Conservation (phyloP, 2,888 invertebrate species). For the Teleiodes luculella region DNA sequence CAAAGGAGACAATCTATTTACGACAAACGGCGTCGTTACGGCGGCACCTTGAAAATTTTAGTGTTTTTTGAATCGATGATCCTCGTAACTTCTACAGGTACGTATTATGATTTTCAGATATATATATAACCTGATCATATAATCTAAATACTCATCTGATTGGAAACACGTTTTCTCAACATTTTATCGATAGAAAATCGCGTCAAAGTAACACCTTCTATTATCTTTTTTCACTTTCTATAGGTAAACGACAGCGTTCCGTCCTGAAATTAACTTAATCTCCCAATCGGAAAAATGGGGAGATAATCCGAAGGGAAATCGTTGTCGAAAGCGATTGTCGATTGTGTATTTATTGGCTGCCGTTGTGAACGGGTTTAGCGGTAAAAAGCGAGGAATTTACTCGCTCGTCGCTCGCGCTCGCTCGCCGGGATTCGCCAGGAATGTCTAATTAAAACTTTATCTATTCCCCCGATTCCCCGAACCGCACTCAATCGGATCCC, state of each 20-base stretch:
- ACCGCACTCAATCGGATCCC: conserved; percentile 9
- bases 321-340: conserved; percentile 15
- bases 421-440: conserved; percentile 68
- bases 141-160: no score
- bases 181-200: no score
- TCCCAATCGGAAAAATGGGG: background rate
- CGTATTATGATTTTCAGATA: no score
- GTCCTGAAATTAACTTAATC: background rate
- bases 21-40: conserved; percentile 1
- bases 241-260: no score
- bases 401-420: conserved; percentile 37
- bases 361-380: conserved; percentile 52
- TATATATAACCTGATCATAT: no score
- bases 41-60: no score
- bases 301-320: conserved; percentile 8
- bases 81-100: no score
- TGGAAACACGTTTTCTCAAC: no score
- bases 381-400: conserved; percentile 71
- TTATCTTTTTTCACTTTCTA: no score
- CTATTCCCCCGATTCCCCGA: conserved; percentile 43
- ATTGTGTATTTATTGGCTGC: conserved; percentile 13
- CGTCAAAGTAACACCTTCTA: no score
- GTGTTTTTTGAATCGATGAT: no score
- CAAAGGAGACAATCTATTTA: background rate
- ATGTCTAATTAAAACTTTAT: conserved; percentile 77